Base-by-base conservation (phyloP, 2,888 invertebrate genomes). In the Agrochola circellaris region DNA sequence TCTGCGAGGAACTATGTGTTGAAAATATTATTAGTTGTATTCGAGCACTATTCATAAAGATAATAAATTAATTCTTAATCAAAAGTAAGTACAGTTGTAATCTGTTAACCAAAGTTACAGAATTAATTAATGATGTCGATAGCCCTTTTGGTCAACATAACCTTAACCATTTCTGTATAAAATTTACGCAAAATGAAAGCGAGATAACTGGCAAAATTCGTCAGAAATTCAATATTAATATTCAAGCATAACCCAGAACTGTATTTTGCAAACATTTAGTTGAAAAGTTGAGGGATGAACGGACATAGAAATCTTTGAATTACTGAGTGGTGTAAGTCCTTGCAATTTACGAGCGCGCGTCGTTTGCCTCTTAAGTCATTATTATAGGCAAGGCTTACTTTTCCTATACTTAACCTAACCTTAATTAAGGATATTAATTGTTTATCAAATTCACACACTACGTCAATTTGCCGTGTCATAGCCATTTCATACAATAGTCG, bases 221-320 rank as follows among this genome's bases (percentile, higher is more conserved):
- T 58, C 58, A 34, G n/a, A 78, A 72, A 80, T 75, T 82, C 77
- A 78, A 85, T 79, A 74, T 87, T 78, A 79, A 85, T 77, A 79
- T 87, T 84, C 76, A 79, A 81, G 77, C 61, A 75, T 56, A 70
- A 72, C 34, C 74, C 79, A 60, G 61, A 87, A 87, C 73, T 82
- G 54, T 75, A 75, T 81, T 83, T 78, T 66, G 61, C 66, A 71
- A 85, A 87, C 48, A 83, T 79, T 85, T 71, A 51, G 79, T 70
- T 77, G 60, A 42, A 78, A 83, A 56, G 60, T 56, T 68, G 58
- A 61, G n/a, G 20, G 42, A 75, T 38, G 51, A 34, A 67, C 30
- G 56, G 23, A 58, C n/a, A 60, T 62, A 34, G 68, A 76, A 81
- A 76, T 82, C 48, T 75, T 80, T 74, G 74, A 62, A 74, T 62